These are phyloP conservation scores for Amphilophus citrinellus DNA, from an alignment of 2,113 vertebrate genomes.

Conservation along the genomic window DNA sequence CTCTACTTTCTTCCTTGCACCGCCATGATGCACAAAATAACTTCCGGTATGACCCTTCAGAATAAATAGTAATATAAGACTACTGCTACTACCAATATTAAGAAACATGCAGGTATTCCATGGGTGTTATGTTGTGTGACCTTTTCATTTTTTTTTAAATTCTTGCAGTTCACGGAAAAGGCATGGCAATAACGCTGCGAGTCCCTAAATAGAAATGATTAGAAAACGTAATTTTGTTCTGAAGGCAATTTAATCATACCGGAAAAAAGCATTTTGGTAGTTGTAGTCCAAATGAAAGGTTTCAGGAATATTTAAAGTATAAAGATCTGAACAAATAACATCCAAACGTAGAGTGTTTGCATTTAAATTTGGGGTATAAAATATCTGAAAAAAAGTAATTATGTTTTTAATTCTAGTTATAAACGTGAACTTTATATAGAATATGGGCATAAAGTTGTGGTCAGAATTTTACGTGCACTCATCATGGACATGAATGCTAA, in stretches of 20 bases:
- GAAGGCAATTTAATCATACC: neutral
- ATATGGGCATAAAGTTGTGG: neutral
- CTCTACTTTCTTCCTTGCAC: neutral
- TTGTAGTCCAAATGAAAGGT: conserved; percentile 16
- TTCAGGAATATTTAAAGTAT: no score
- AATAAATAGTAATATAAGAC: conserved; percentile 12
- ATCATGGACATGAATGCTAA: neutral
- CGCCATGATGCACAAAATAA: neutral
- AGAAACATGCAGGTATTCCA: neutral
- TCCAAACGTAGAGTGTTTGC: neutral
- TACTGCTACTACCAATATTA: neutral
- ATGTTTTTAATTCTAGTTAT: neutral
- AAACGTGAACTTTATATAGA: neutral
- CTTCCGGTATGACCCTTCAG: conserved; percentile 41
- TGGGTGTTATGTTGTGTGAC: neutral
- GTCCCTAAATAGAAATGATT: neutral
- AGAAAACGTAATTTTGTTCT: conserved; percentile 29
- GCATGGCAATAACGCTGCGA: neutral
- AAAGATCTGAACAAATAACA: neutral
- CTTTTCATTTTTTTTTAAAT: neutral
- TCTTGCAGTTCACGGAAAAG: neutral
- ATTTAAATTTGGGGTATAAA: neutral
- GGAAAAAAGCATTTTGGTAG: conserved; percentile 17
- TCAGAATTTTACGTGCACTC: neutral
- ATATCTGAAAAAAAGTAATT: neutral